Evolutionary conservation across 2,113 vertebrate genomes (phyloP).

Genomic region (Coptodon rendalli): DNA sequence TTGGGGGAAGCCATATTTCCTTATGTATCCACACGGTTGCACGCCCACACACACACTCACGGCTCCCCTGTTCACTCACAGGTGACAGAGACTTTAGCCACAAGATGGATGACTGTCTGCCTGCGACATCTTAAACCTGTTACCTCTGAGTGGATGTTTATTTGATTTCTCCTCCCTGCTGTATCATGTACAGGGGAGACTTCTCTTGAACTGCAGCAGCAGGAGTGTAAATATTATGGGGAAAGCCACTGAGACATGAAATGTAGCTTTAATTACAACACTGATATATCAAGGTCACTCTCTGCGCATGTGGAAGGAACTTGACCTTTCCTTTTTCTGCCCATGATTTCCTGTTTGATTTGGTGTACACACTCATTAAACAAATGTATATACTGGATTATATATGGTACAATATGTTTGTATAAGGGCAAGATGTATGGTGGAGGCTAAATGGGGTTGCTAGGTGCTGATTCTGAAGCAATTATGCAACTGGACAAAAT

Average conservation of each 20-base stretch:
- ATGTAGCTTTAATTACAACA: conserved; percentile 73
- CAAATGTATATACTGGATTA: conserved; percentile 47
- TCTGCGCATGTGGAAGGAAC: conserved; percentile 38
- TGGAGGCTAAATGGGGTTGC: neutral
- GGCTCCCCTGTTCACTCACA: conserved; percentile 29
- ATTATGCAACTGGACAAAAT: conserved; percentile 7
- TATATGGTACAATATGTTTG: conserved; percentile 53
- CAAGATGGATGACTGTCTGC: conserved; percentile 69
- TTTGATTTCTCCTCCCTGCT: conserved; percentile 67
- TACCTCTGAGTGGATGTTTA: conserved; percentile 69
- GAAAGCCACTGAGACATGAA: conserved; percentile 69
- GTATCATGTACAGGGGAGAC: conserved; percentile 48
- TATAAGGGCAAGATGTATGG: conserved; percentile 32
- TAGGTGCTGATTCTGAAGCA: neutral
- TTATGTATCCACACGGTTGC: conserved; percentile 5
- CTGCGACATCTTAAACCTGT: conserved; percentile 73
- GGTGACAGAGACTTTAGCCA: conserved; percentile 46
- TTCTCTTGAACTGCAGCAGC: conserved; percentile 61
- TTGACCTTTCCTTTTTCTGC: conserved; percentile 51
- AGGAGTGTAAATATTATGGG: conserved; percentile 66
- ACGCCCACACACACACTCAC: neutral
- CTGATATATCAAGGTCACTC: conserved; percentile 62
- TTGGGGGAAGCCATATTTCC: conserved; percentile 11
- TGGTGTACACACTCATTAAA: conserved; percentile 53
- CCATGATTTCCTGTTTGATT: conserved; percentile 53